Evolutionary conservation across 2,797 vertebrate species (phyloP), one percentile per base, ranked within the genome.

Genomic region (Notoglanidium macrostoma): DNA sequence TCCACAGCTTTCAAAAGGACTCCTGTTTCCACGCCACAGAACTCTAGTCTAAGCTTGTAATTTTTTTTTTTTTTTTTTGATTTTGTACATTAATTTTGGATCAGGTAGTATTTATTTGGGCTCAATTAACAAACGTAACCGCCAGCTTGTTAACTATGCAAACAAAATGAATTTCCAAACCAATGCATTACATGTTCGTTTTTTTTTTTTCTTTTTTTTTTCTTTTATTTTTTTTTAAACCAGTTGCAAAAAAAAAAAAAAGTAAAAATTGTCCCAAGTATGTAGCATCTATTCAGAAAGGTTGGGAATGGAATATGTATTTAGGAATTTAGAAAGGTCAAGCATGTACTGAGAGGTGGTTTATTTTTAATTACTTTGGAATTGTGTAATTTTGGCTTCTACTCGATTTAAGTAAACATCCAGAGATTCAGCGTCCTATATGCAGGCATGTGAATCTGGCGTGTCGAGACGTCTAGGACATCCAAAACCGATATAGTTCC

Each of bases 1-100:
- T 74, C 21, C 0, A 67, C 88, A 57, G 83, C 88, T 73, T 19
- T 81, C 70, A 77, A 91, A 89, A 84, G 67, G 85, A 85, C 84
- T 35, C 84, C 49, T 21, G 82, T 84, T 57, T 89, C 85, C 79
- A 85, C 90, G 68, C 26, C 82, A 15, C 88, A 88, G 59, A 90
- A 91, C 82, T 90, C 90, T 12, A 82, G 83, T 5, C 15, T 90
- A 49, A 79, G 85, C 70, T 61, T 83, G 44, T 90, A 81, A 67
- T 9, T 51, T 49, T 49, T 51, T 72, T 59, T 86, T 51, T 51
- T 67, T 23, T 40, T 4, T 44, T 46, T 40, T 4, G 1, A 11
- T 32, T 77, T 44, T 61, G 19, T 59, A 26, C 29, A 72, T 23
- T 61, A 1, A 55, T 15, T 83, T 67, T 76, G 17, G 2, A 32